phyloP scores from a whole-genome alignment of 2,888 invertebrate species.

The Conops quadrifasciatus region DNA sequence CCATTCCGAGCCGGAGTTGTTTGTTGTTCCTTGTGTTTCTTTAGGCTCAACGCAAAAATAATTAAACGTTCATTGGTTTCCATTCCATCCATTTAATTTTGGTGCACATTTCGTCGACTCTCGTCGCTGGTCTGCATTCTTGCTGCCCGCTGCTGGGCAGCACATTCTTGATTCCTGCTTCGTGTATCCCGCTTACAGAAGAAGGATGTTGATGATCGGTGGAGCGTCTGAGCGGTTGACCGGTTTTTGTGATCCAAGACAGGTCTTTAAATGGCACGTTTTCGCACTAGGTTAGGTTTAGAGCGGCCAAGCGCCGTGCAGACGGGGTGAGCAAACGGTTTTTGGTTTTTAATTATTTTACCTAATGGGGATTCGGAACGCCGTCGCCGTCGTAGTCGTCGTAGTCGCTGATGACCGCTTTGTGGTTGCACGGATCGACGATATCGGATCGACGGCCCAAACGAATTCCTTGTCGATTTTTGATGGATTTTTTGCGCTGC shows the following conservation, averaged over 20 bases:
- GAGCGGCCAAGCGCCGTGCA: constrained; percentile 5
- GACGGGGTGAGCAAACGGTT: constrained; percentile 35
- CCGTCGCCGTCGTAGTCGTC: background rate
- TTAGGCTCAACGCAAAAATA: constrained; percentile 23
- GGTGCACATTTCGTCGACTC: constrained; percentile 20
- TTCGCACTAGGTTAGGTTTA: constrained; percentile 49
- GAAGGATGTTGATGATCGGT: background rate
- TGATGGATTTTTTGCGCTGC: constrained; percentile 25
- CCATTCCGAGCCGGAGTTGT: background rate
- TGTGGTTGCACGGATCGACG: background rate
- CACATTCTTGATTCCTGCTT: constrained; percentile 17
- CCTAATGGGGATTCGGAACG: constrained; percentile 21
- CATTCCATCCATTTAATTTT: constrained; percentile 32
- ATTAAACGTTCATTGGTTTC: constrained; percentile 36
- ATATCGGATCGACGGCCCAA: constrained; percentile 5
- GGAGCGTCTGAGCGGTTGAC: constrained; percentile 4
- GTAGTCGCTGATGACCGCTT: background rate
- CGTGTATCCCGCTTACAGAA: too few species aligned
- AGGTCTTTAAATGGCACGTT: constrained; percentile 55
- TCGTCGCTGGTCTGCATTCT: constrained; percentile 21
- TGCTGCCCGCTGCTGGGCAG: constrained; percentile 19
- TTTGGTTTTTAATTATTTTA: constrained; percentile 42
- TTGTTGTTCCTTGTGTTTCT: background rate
- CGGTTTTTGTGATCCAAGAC: constrained; percentile 14
- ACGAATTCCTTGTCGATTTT: constrained; percentile 2